Percentiles rank a stretch among this genome's conserved stretches.
phyloP scores from a whole-genome alignment of 2,797 vertebrate species.

The Serranus cabrilla region DNA sequence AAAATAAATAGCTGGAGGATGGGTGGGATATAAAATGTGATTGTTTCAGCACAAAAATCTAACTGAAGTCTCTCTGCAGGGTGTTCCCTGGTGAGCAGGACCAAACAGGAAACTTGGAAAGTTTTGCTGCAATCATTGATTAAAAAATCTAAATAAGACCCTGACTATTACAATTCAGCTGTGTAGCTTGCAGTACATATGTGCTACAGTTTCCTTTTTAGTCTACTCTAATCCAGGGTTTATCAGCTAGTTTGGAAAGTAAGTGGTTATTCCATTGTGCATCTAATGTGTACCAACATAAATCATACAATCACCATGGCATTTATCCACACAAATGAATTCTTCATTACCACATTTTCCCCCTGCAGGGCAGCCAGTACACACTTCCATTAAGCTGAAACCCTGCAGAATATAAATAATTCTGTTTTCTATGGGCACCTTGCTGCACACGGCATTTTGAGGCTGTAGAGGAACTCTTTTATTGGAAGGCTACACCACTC shows the following conservation, averaged over 20 bases:
- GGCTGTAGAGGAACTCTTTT: slow-evolving; percentile 23
- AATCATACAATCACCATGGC: slow-evolving; percentile 59
- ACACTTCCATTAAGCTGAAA: slow-evolving; percentile 60
- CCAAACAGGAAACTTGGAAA: slow-evolving; percentile 3
- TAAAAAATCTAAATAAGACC: neutral
- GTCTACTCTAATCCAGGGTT: slow-evolving; percentile 16
- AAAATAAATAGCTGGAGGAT: neutral
- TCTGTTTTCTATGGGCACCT: slow-evolving; percentile 59
- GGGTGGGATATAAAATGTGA: neutral
- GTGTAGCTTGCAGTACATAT: neutral
- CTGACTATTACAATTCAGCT: slow-evolving; percentile 3
- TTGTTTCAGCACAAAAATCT: neutral
- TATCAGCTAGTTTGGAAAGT: slow-evolving; percentile 35
- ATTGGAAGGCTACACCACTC: slow-evolving; percentile 22
- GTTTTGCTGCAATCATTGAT: neutral
- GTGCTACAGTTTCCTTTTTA: slow-evolving; percentile 1
- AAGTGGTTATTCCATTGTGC: slow-evolving; percentile 39
- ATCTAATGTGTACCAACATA: slow-evolving; percentile 42
- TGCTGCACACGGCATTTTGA: slow-evolving; percentile 47
- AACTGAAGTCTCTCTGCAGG: neutral
- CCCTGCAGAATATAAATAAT: slow-evolving; percentile 67
- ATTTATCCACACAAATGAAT: slow-evolving; percentile 65
- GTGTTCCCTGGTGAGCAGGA: neutral
- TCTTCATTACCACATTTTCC: slow-evolving; percentile 63
- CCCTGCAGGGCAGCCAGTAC: slow-evolving; percentile 45